Evolutionary conservation across 2,113 vertebrate genomes (phyloP).

Genomic region (Orientallactaga bullata): DNA sequence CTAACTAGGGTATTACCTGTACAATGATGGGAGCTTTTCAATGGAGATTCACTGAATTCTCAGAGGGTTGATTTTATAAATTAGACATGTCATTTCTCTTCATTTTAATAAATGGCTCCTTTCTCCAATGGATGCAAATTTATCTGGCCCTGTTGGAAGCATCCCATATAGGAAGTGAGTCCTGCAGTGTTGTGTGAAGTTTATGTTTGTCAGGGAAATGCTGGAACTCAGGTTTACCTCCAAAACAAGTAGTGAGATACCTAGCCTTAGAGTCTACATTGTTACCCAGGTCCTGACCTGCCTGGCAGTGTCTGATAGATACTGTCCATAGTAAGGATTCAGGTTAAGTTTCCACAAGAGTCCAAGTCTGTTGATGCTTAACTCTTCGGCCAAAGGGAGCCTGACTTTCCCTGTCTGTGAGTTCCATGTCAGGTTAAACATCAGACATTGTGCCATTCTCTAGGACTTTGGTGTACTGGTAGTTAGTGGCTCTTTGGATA

Average conservation of each 20-base stretch:
- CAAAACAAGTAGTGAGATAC: not conserved
- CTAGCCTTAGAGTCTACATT: not conserved
- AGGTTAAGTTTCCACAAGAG: not conserved
- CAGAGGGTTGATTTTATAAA: not conserved
- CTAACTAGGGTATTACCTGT: not conserved
- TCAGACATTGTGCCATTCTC: not conserved
- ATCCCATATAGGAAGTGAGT: constrained; percentile 29
- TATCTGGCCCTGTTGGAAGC: not conserved
- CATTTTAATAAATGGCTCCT: not conserved
- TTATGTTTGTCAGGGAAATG: not conserved
- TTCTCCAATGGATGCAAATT: not conserved
- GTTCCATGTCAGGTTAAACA: not conserved
- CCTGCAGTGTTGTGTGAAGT: not conserved
- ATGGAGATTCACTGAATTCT: not conserved
- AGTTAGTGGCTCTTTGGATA: not conserved
- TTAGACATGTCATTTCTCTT: not conserved
- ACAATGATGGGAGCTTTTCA: not conserved
- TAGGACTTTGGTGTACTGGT: not conserved
- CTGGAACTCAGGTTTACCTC: not conserved
- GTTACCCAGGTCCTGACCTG: not conserved
- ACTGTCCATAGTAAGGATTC: constrained; percentile 36
- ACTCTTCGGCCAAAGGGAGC: not conserved
- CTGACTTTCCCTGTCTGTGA: not conserved
- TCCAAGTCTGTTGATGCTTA: not conserved
- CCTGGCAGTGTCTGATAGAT: not conserved